Evolutionary conservation across 2,888 invertebrate genomes (phyloP).

Genomic region (Synergus gifuensis): DNA sequence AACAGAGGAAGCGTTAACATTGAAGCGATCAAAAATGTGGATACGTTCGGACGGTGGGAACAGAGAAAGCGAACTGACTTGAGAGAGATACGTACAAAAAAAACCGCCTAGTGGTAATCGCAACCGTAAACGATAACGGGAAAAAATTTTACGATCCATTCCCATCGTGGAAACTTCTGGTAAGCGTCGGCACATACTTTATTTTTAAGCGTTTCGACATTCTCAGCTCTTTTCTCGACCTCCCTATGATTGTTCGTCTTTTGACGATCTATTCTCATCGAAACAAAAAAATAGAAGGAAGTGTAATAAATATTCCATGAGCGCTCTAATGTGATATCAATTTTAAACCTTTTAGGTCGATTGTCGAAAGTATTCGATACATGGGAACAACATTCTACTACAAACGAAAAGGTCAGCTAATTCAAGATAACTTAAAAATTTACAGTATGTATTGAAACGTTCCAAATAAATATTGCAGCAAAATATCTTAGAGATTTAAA

Average conservation of each 20-base stretch:
- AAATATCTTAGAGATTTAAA: neutral
- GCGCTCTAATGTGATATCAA: neutral
- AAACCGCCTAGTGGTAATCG: neutral
- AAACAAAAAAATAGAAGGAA: neutral
- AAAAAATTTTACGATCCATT: constrained; percentile 56
- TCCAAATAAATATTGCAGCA: neutral
- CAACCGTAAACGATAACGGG: constrained; percentile 33
- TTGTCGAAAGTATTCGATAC: no score
- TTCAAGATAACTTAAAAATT: neutral
- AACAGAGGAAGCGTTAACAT: neutral
- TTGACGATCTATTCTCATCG: neutral
- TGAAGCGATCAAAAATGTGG: neutral
- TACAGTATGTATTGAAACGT: neutral
- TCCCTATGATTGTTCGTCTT: neutral
- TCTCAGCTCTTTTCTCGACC: neutral
- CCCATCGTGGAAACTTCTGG: constrained; percentile 51
- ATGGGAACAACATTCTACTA: no score
- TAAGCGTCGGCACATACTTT: constrained; percentile 45
- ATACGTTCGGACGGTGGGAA: neutral
- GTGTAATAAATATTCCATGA: neutral
- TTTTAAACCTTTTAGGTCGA: no score
- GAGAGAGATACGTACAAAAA: neutral
- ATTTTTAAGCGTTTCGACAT: neutral
- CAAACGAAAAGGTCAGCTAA: neutral
- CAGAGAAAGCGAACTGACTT: neutral